These are phyloP conservation scores for Rhyacophila evoluta DNA, from an alignment of 2,888 invertebrate genomes.

Conservation along the genomic window DNA sequence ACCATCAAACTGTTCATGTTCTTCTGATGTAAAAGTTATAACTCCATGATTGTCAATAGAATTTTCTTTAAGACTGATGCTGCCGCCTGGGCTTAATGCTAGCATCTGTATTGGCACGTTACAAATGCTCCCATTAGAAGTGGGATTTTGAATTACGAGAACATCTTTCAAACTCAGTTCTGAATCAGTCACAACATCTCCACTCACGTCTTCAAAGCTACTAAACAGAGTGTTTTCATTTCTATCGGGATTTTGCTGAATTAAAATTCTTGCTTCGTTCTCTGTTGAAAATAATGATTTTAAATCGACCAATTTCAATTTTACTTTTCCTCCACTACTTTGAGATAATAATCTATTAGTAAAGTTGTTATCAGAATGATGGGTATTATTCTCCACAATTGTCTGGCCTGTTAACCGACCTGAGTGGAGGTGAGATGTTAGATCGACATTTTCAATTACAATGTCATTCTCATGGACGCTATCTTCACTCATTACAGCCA, in stretches of 20 bases:
- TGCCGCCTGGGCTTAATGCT: constrained; percentile 56
- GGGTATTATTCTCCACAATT: not conserved
- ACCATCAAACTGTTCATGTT: constrained; percentile 55
- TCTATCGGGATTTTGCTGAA: constrained; percentile 33
- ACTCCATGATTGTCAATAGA: constrained; percentile 35
- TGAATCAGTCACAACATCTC: constrained; percentile 10
- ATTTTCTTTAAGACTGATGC: constrained; percentile 35
- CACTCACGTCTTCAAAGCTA: not conserved
- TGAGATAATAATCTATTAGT: not conserved
- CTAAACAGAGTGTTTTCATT: constrained; percentile 43
- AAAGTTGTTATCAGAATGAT: not conserved
- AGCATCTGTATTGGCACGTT: constrained; percentile 57
- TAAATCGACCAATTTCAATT: constrained; percentile 39
- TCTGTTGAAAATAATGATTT: constrained; percentile 27
- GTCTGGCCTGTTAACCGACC: not conserved
- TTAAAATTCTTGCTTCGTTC: constrained; percentile 13
- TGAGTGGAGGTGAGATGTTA: not conserved
- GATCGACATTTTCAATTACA: constrained; percentile 39
- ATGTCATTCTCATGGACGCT: constrained; percentile 25
- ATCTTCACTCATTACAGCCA: constrained; percentile 28
- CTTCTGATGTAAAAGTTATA: constrained; percentile 31
- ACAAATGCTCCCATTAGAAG: constrained; percentile 29
- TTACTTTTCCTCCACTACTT: constrained; percentile 28
- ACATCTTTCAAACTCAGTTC: constrained; percentile 39
- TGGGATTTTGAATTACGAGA: constrained; percentile 35